These are phyloP conservation scores for Sula dactylatra DNA, from an alignment of 2,113 vertebrate genomes.

Conservation along the genomic window DNA sequence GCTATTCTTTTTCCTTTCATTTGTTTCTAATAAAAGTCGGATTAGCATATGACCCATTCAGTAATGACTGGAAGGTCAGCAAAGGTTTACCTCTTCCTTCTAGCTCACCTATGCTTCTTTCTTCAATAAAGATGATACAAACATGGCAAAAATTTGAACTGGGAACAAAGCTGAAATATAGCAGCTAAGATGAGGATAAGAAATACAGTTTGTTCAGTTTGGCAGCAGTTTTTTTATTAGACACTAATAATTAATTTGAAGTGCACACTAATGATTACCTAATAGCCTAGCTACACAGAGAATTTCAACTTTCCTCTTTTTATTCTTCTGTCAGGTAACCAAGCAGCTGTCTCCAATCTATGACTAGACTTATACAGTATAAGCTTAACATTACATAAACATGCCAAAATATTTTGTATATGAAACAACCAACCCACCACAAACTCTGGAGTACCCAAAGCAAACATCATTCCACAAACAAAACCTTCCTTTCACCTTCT, in stretches of 20 bases:
- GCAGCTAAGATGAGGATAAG: not conserved
- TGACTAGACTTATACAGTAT: not conserved
- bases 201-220: not conserved
- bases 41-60: constrained; percentile 33
- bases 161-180: not conserved
- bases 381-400: not conserved
- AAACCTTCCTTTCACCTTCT: not conserved
- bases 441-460: not conserved
- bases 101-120: not conserved
- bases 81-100: constrained; percentile 30
- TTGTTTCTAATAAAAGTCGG: constrained; percentile 62
- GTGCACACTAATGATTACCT: not conserved
- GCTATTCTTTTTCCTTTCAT: constrained; percentile 43
- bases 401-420: not conserved
- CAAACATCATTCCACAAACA: not conserved
- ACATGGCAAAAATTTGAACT: not conserved
- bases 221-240: not conserved
- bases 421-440: not conserved
- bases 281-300: not conserved
- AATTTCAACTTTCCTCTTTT: not conserved
- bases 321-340: not conserved
- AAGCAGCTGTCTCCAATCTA: not conserved
- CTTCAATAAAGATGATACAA: constrained; percentile 6
- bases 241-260: not conserved
- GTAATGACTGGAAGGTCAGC: constrained; percentile 2